Conservation (phyloP, 2,113 vertebrate species). For the Hoplias malabaricus region DNA sequence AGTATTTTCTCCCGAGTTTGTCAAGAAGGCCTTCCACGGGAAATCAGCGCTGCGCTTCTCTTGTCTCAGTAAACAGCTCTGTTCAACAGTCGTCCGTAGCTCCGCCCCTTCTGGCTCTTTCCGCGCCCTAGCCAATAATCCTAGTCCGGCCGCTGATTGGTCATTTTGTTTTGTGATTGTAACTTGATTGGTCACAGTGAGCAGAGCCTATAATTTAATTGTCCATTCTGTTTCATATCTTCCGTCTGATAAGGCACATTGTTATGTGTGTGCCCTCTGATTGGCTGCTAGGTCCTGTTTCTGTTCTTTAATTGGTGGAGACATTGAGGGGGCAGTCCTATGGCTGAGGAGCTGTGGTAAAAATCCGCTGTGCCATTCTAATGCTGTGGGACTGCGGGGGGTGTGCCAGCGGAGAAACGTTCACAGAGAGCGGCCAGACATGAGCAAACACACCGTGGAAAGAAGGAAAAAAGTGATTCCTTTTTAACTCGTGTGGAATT, state of each 20-base stretch:
- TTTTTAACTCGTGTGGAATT: not conserved
- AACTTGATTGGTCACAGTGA: too few relatives aligned
- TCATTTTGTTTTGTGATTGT: not conserved
- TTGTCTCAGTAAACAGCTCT: too few relatives aligned
- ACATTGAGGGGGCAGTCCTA: not conserved
- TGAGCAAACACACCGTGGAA: not conserved
- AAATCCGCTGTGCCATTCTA: conserved; percentile 13
- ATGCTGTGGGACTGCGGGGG: conserved; percentile 31
- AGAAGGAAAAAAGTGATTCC: not conserved
- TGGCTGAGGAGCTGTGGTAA: conserved; percentile 10
- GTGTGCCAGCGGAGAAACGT: conserved; percentile 24
- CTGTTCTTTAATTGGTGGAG: conserved; percentile 21
- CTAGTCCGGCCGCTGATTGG: conserved; percentile 33
- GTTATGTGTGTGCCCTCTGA: too few relatives aligned
- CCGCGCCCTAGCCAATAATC: conserved; percentile 25
- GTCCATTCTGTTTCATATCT: too few relatives aligned
- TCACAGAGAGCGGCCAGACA: not conserved
- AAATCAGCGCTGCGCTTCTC: too few relatives aligned
- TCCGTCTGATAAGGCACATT: too few relatives aligned
- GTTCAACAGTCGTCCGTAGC: not conserved
- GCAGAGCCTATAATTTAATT: too few relatives aligned
- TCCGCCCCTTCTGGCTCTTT: not conserved
- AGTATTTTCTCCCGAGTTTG: too few relatives aligned
- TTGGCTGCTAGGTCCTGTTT: not conserved
- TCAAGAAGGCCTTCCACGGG: too few relatives aligned